Evolutionary conservation across 1,140 invertebrate species (phyloP), one percentile per base, ranked within the genome.

Genomic region (Nasonia longicornis): DNA sequence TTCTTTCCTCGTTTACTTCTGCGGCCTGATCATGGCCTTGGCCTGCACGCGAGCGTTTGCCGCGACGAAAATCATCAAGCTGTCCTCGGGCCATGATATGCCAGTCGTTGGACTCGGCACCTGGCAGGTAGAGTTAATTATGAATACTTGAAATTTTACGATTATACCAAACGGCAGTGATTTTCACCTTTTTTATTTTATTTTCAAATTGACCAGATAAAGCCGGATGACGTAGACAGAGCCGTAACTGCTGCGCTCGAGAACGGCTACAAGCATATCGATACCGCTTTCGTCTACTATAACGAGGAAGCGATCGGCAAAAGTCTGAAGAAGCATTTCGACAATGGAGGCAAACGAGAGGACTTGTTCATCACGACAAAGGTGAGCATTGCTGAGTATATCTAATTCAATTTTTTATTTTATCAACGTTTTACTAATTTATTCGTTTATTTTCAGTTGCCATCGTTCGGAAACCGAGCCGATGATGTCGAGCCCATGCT

Each of bases 301-400:
- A 97, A 97, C 87, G 96, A 97, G 89, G 92, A 93, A 81, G 93
- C 93, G 6, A 96, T 97, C 85, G 96, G 96, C 16, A 92, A 92
- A 71, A 94, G 94, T 70, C 89, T 97, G 20, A 94, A 95, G 85
- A 92, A 93, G 87, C 96, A 95, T 94, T 91, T 97, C 70, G 90
- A 93, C 78, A 91, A 93, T 66, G 95, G 95, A 29, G 89, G 95
- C 2, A 95, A 93, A 83, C 91, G 96, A 70, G 93, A 95, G 85
- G 96, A 97, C 42, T 88, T 97, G 26, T 97, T 96, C 88, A 92
- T 97, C 77, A 95, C 95, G 0, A 96, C 96, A 14, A 97, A 97
- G 91, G 92, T 96, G 2, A 2, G 11, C 16, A 52, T 16, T 16
- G 48, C 11, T 35, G 31, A 35, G 31, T 35, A 35, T 35, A 35